Evolutionary conservation across 2,888 invertebrate genomes (phyloP), one percentile per base, ranked within the genome.

Genomic region (Ophioninae sp.): DNA sequence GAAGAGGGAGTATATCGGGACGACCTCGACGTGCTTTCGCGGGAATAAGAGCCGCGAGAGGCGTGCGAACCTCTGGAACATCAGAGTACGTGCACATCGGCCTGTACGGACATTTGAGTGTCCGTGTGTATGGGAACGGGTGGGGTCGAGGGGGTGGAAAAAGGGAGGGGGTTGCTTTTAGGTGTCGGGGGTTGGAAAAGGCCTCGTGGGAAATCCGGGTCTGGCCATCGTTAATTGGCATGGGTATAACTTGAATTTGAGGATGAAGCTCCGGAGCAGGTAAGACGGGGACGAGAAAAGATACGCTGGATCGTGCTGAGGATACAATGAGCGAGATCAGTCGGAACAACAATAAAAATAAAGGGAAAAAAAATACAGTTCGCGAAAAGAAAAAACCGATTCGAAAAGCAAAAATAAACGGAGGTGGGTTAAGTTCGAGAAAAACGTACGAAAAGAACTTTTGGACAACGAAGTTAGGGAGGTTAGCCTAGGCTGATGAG

Each of bases 201-300:
- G 81, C 78, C 84, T 84, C 84, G 84, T 84, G 84, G 84, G 84
- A 84, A 84, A 84, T 84, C 67, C 84, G 67, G 84, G 81, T 67
- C 84, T 84, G 84, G 84, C 81, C 81, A 84, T 84, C 84, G 84
- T 84, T 84, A 84, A 84, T 84, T 84, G 84, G 84, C 84, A 84
- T 41, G 67, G 75, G 81, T 80, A 80, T 75, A 79, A 84, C 75
- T 72, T 72, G 67, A 73, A 67, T 73, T 81, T 39, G 78, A 67
- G 65, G n/a, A 70, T 68, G 64, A 79, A 56, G 78, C 20, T 23
- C 30, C 30, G 30, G 17, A 17, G 78, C 50, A 41, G 67, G 68
- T 57, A 78, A 69, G 56, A 39, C 61, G 77, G 69, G 37, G 61
- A 77, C 61, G 69, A 57, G 79, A 79, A 79, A 79, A 37, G 44